Conservation (phyloP, 2,113 vertebrate species). For the Cyprinodon brontotheroides region DNA sequence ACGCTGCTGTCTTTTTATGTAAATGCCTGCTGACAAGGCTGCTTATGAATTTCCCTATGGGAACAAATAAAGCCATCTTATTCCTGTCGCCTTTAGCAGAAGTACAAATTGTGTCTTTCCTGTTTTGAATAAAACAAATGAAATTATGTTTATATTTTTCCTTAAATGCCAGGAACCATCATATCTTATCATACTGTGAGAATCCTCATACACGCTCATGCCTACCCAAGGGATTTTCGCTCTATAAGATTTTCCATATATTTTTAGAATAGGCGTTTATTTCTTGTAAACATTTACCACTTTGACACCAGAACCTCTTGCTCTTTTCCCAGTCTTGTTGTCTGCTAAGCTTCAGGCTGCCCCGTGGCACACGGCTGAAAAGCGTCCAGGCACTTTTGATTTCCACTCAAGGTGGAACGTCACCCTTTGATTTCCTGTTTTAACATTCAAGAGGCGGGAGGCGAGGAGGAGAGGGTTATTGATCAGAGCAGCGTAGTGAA, state of each 20-base stretch:
- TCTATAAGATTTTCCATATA: background rate
- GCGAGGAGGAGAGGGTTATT: conserved; percentile 88
- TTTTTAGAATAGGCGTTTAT: background rate
- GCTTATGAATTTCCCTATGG: too few species aligned
- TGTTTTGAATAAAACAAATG: too few species aligned
- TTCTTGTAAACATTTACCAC: background rate
- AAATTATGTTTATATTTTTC: background rate
- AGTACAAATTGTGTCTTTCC: background rate
- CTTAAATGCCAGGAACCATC: background rate
- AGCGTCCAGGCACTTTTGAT: conserved; percentile 93
- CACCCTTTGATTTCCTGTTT: conserved; percentile 95
- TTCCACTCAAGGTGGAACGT: conserved; percentile 93
- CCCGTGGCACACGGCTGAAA: conserved; percentile 80
- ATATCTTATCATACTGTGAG: background rate
- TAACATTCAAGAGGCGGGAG: conserved; percentile 83
- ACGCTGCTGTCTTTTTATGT: too few species aligned
- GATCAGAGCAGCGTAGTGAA: conserved; percentile 90
- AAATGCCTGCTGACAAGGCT: too few species aligned
- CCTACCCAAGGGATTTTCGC: background rate
- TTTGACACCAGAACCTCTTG: conserved; percentile 23
- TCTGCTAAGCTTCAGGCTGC: conserved; percentile 43
- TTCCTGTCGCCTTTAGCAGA: background rate
- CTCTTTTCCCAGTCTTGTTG: conserved; percentile 51
- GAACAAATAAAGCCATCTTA: too few species aligned
- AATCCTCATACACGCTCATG: too few species aligned